Evolutionary conservation across 2,797 vertebrate genomes (phyloP), one percentile per base, ranked within the genome.

Genomic region (Orientallactaga sibirica): DNA sequence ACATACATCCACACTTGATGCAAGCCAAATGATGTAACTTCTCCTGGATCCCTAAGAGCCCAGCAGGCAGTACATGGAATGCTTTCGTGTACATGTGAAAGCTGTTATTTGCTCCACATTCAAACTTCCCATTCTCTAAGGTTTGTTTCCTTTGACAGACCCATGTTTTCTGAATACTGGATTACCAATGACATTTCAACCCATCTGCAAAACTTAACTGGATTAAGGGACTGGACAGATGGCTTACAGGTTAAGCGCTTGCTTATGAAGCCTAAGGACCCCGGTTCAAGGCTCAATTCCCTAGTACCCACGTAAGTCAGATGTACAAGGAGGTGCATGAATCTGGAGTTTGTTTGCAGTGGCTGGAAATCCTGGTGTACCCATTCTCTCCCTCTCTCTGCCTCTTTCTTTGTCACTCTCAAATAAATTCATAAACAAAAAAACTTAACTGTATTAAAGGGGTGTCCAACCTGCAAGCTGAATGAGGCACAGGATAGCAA

Each of bases 41-140:
- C 79, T 61, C 11, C 33, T 90, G 67, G 33, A 68, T 79, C 74
- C 29, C 62, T 62, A 68, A 83, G 43, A 73, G 61, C 68, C 73
- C 64, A 5, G 27, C 14, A 18, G 16, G 27, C 33, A 62, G 80
- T 29, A 37, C 8, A 48, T 6, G 12, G 33, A 29, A 68, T 4
- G 41, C 58, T 89, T 94, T 86, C 55, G 16, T 80, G 89, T 89
- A 29, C n/a, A 93, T 20, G 52, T 58, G 43, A 79, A 41, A 0
- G 5, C 64, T 70, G 43, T 77, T 75, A 48, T 94, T 73, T 81
- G 20, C 18, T 79, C 67, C 68, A 82, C 5, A 68, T 4, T 73
- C 70, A 64, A 66, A 0, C 29, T 71, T 64, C 33, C 67, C 37
- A 43, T 27, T 84, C 88, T 68, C 92, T 84, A 77, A 64, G 27